Evolutionary conservation across 1,140 invertebrate species (phyloP), one percentile per base, ranked within the genome.

Genomic region (Drosophila funebris): DNA sequence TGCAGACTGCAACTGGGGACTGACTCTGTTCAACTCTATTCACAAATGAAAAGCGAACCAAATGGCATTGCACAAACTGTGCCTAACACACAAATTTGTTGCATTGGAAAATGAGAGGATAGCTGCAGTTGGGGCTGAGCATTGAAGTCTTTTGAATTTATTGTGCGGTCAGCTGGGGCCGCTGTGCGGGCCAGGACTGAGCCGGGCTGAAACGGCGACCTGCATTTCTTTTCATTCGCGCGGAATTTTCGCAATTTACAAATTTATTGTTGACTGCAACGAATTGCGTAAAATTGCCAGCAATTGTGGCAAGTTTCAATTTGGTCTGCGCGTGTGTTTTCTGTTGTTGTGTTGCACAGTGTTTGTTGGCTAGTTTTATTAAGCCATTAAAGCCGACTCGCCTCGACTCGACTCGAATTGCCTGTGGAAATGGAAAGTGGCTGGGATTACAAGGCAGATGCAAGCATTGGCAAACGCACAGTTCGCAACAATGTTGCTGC

Each of bases 241-340:
- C 57, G 39, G 64, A 58, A 72, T 69, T 85, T 74, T 67, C 27
- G 77, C 70, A 77, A 77, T 77, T 77, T 77, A 62, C 78, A 83
- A 87, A 87, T 87, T 87, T 88, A 82, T 82, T 88, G 82, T 83
- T 88, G 82, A 87, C 83, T 85, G 81, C 82, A 81, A 41, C 81
- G 82, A 85, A 85, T 88, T 88, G 83, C 82, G 83, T 88, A 82
- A 87, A 87, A 87, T 87, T 88, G 82, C 71, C 66, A 61, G 62
- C 78, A 71, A 87, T 87, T 85, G 81, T 81, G 73, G 81, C 74
- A 69, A 87, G 82, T 88, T 87, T 88, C 83, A 87, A 87, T 87
- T 83, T 78, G 78, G 50, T 48, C 24, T 53, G 60, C 43, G 33
- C 56, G 41, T 44, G 43, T 60, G 11, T 46, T 43, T 31, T 37